These are phyloP conservation scores for Lithophane leautieri DNA, from an alignment of 2,888 invertebrate species.

Conservation along the genomic window DNA sequence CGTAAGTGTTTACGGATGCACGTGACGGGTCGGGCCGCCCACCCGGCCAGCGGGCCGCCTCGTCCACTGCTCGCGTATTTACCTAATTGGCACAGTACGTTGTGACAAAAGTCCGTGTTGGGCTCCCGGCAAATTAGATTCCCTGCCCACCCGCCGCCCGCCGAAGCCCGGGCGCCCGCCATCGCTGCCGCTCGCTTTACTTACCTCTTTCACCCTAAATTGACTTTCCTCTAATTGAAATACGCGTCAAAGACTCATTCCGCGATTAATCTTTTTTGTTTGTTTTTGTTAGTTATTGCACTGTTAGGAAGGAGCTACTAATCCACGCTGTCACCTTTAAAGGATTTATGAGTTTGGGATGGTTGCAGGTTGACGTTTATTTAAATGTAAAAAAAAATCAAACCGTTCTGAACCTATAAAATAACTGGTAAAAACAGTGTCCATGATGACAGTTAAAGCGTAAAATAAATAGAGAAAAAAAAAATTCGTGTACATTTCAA, in stretches of 20 bases:
- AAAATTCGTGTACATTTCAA: neutral
- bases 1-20: conserved; percentile 85
- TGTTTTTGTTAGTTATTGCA: conserved; percentile 59
- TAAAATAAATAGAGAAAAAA: neutral
- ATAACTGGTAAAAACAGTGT: too few relatives aligned
- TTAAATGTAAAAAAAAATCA: neutral
- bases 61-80: conserved; percentile 80
- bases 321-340: conserved; percentile 11
- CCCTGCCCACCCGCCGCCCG: conserved; percentile 69
- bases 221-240: conserved; percentile 85
- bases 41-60: conserved; percentile 55
- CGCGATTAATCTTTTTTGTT: conserved; percentile 73
- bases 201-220: conserved; percentile 87
- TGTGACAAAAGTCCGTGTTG: conserved; percentile 86
- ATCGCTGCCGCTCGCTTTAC: conserved; percentile 75
- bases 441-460: neutral
- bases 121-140: conserved; percentile 86
- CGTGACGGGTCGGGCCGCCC: conserved; percentile 74
- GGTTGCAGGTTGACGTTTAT: neutral
- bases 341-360: conserved; percentile 20
- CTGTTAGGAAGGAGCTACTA: conserved; percentile 25
- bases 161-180: conserved; percentile 62
- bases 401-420: too few relatives aligned
- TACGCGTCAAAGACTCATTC: conserved; percentile 77
- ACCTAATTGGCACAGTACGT: conserved; percentile 86